Evolutionary conservation across 1,140 invertebrate genomes (phyloP).

Genomic region (Araneus ventricosus): DNA sequence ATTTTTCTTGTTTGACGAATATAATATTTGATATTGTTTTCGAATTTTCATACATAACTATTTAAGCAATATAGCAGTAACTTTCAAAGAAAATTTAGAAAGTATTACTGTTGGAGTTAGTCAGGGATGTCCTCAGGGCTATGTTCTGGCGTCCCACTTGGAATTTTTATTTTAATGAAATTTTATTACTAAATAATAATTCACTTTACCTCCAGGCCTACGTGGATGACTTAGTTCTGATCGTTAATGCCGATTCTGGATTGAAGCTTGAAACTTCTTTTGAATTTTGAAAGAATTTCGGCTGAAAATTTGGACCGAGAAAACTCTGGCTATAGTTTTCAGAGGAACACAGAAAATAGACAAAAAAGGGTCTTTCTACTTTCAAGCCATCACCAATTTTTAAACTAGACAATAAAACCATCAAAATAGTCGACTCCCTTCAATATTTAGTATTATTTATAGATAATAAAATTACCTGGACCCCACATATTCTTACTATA

Average conservation of each 20-base stretch:
- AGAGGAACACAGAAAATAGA: not conserved
- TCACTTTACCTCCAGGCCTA: not conserved
- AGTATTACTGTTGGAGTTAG: too few species aligned
- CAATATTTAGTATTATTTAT: not conserved
- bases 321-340: not conserved
- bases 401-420: not conserved
- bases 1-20: too few species aligned
- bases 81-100: too few species aligned
- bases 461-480: not conserved
- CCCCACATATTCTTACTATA: not conserved
- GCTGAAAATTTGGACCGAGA: not conserved
- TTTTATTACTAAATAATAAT: not conserved
- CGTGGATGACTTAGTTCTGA: not conserved
- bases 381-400: not conserved
- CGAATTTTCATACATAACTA: too few species aligned
- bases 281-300: not conserved
- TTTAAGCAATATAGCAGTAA: too few species aligned
- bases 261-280: not conserved
- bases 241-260: not conserved
- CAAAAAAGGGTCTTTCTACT: not conserved
- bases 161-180: not conserved
- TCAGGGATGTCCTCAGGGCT: not conserved
- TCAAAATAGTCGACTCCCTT: not conserved
- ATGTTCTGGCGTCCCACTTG: not conserved
- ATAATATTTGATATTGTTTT: too few species aligned